These are phyloP conservation scores for Hoplostethus atlanticus DNA, from an alignment of 2,797 vertebrate species.

Conservation along the genomic window DNA sequence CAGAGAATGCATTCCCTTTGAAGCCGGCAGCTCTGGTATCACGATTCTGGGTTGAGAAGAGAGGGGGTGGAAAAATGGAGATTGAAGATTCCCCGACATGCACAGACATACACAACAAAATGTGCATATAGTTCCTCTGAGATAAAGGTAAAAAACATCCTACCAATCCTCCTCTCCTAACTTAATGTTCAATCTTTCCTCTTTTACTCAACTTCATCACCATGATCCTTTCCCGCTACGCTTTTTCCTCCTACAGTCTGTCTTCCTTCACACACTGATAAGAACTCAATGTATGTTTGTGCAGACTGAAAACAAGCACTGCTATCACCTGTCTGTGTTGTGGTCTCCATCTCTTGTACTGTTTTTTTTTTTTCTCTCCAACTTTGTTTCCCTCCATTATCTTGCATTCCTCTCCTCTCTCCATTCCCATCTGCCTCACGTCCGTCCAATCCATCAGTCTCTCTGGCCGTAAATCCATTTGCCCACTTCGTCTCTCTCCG, in stretches of 20 bases:
- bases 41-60: slow-evolving; percentile 64
- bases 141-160: background rate
- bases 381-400: background rate
- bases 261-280: background rate
- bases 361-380: background rate
- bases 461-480: background rate
- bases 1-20: slow-evolving; percentile 72
- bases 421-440: no score
- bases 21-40: slow-evolving; percentile 53
- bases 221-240: background rate
- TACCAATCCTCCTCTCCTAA: background rate
- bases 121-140: slow-evolving; percentile 8
- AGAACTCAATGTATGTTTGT: background rate
- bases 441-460: background rate
- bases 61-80: slow-evolving; percentile 14
- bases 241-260: background rate
- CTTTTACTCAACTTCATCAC: background rate
- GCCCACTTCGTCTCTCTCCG: background rate
- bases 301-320: background rate
- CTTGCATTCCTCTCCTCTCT: no score
- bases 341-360: background rate
- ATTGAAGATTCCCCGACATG: slow-evolving; percentile 30
- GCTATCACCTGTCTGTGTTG: background rate
- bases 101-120: background rate
- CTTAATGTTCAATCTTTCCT: slow-evolving; percentile 3